Evolutionary conservation across 2,113 vertebrate species (phyloP).

Genomic region (Perca schrenkii): DNA sequence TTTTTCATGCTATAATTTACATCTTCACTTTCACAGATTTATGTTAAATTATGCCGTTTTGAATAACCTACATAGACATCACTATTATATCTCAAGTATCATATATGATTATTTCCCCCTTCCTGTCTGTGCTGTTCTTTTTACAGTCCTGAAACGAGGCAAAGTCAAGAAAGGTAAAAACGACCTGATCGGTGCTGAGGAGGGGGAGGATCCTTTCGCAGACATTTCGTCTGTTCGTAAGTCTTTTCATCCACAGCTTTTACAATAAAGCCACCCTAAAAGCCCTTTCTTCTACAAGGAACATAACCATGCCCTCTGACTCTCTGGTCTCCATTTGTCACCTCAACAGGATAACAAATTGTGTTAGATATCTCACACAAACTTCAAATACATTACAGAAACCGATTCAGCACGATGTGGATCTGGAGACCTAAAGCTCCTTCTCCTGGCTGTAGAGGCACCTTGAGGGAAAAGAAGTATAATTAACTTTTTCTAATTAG

Average conservation of each 20-base stretch:
- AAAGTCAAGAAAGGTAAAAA: slow-evolving; percentile 93
- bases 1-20: background rate
- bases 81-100: background rate
- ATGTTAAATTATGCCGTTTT: background rate
- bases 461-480: slow-evolving; percentile 45
- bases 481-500: slow-evolving; percentile 74
- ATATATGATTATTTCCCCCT: background rate
- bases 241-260: slow-evolving; percentile 58
- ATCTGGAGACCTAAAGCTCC: background rate
- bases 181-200: slow-evolving; percentile 94
- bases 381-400: background rate
- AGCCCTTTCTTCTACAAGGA: slow-evolving; percentile 15
- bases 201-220: slow-evolving; percentile 93
- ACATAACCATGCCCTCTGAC: background rate
- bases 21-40: background rate
- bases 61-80: background rate
- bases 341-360: slow-evolving; percentile 1
- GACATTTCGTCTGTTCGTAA: slow-evolving; percentile 96
- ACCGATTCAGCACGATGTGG: background rate
- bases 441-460: slow-evolving; percentile 11
- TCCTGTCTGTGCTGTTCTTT: slow-evolving; percentile 3
- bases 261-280: slow-evolving; percentile 38
- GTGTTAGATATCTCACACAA: background rate
- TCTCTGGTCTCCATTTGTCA: slow-evolving; percentile 16
- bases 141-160: slow-evolving; percentile 92